Percentiles rank a stretch among this genome's conserved stretches.
These are phyloP conservation scores for Chymomyza procnemis DNA, from an alignment of 2,888 invertebrate genomes.

Conservation along the genomic window DNA sequence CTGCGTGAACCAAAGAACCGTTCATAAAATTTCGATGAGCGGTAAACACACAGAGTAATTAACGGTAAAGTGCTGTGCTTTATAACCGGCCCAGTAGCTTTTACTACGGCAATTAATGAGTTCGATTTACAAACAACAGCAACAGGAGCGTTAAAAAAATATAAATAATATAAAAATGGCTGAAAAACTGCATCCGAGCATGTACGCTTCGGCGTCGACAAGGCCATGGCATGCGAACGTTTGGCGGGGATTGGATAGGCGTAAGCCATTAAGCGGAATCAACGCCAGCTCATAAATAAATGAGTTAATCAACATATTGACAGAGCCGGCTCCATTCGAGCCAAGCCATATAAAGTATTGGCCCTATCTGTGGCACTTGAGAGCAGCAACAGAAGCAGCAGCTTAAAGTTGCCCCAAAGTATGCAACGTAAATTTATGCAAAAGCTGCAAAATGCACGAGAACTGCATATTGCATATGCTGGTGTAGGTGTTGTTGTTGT, in stretches of 20 bases:
- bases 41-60: conserved; percentile 70
- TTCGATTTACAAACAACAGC: conserved; percentile 47
- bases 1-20: conserved; percentile 28
- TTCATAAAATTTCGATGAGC: conserved; percentile 69
- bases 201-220: conserved; percentile 21
- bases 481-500: conserved; percentile 19
- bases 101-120: conserved; percentile 69
- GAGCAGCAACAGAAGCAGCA: not conserved
- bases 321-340: conserved; percentile 35
- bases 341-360: not conserved
- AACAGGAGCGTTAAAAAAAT: conserved; percentile 26
- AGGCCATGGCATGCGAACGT: conserved; percentile 23
- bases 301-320: conserved; percentile 70
- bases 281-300: conserved; percentile 67
- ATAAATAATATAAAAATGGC: conserved; percentile 31
- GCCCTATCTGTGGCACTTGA: not conserved
- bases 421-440: conserved; percentile 9
- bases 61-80: conserved; percentile 63
- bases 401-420: conserved; percentile 8
- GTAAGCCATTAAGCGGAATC: conserved; percentile 64
- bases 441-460: not conserved
- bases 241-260: conserved; percentile 9
- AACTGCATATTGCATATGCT: not conserved
- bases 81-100: conserved; percentile 35
- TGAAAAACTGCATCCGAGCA: not conserved